Percentiles rank a stretch among this genome's conserved stretches.
Conservation (phyloP, 2,888 invertebrate species). For the Agelastica alni region DNA sequence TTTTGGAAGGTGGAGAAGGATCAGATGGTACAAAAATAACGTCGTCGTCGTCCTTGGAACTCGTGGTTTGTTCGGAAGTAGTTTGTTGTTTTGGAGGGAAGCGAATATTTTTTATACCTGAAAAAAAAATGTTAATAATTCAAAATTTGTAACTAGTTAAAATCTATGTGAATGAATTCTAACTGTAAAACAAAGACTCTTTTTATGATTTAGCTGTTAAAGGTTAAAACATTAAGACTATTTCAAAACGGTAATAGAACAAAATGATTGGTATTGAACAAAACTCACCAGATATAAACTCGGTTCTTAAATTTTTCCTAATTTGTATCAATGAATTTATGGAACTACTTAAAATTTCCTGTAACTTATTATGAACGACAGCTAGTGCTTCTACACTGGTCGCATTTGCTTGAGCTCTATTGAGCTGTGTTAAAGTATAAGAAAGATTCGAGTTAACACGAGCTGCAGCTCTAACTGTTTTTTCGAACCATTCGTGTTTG, state of each 20-base stretch:
- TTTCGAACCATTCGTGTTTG: slow-evolving; percentile 63
- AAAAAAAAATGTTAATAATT: slow-evolving; percentile 4
- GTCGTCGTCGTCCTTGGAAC: slow-evolving; percentile 54
- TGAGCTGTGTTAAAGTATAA: slow-evolving; percentile 59
- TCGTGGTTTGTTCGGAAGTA: slow-evolving; percentile 40
- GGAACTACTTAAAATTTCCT: slow-evolving; percentile 62
- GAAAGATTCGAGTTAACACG: slow-evolving; percentile 64
- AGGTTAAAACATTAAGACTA: no score
- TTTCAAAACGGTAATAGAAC: not conserved
- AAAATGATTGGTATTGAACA: not conserved
- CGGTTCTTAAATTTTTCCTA: slow-evolving; percentile 61
- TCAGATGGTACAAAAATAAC: slow-evolving; percentile 55
- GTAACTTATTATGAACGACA: slow-evolving; percentile 61
- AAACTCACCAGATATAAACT: slow-evolving; percentile 58
- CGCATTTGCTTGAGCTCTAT: slow-evolving; percentile 59
- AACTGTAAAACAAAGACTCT: no score
- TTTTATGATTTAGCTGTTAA: no score
- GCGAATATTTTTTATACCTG: slow-evolving; percentile 52
- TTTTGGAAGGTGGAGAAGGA: slow-evolving; percentile 23
- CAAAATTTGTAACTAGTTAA: no score
- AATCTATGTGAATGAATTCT: no score
- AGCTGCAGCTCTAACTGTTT: slow-evolving; percentile 62
- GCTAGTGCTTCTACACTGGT: slow-evolving; percentile 60
- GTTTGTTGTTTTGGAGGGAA: slow-evolving; percentile 55
- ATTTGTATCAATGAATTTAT: slow-evolving; percentile 62